Percentiles rank a stretch among this genome's conserved stretches.
phyloP scores from a whole-genome alignment of 35 echinoderm and acorn worm genomes.

The Hemicentrotus pulcherrimus region DNA sequence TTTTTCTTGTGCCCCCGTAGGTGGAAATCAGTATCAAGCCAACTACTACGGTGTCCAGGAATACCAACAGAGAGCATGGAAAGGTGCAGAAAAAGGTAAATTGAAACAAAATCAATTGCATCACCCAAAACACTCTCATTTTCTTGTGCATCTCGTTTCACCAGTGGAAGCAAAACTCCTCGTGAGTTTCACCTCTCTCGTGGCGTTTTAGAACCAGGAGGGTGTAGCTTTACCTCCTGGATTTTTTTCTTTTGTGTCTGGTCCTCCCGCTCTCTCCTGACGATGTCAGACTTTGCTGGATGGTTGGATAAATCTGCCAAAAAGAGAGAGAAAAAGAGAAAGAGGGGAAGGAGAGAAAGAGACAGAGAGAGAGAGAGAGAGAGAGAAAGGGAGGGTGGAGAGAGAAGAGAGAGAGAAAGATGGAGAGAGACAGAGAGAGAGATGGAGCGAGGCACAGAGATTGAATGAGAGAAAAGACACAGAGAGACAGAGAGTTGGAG shows the following conservation, averaged over 20 bases:
- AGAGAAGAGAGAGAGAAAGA: too few species aligned
- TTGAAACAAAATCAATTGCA: constrained; percentile 7
- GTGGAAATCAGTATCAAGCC: constrained; percentile 41
- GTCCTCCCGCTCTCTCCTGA: neutral
- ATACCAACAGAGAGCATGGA: constrained; percentile 34
- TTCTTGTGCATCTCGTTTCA: neutral
- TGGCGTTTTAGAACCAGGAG: neutral
- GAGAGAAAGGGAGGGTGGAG: too few species aligned
- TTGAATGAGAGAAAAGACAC: too few species aligned
- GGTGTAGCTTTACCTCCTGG: neutral
- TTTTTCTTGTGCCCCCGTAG: neutral
- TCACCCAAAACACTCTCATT: neutral
- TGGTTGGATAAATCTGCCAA: too few species aligned
- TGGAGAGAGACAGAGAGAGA: too few species aligned
- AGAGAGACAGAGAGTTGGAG: too few species aligned
- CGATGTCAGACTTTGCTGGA: neutral
- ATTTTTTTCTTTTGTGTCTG: neutral
- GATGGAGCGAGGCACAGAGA: too few species aligned
- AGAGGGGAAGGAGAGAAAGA: too few species aligned
- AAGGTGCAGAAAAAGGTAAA: constrained; percentile 39
- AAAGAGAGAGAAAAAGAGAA: too few species aligned
- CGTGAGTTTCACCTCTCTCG: neutral
- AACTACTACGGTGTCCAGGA: constrained; percentile 33
- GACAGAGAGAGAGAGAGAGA: too few species aligned
- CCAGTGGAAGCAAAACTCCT: neutral